Base-by-base conservation (phyloP, 2,888 invertebrate genomes). In the Spodoptera picta region DNA sequence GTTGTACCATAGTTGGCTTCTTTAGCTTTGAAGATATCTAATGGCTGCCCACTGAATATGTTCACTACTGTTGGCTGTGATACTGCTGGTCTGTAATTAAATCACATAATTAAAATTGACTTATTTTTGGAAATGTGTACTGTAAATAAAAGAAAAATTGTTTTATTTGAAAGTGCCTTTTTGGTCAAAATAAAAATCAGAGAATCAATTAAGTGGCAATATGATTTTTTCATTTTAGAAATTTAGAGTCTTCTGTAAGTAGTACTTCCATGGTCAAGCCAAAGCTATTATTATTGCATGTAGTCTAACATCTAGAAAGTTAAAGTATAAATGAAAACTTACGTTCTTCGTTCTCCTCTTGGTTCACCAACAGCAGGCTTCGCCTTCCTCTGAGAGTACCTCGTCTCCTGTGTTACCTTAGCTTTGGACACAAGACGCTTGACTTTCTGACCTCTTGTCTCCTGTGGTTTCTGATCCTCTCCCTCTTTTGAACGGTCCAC, bases 1-100 rank as follows among this genome's bases (percentile, higher is more conserved):
- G 92, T 89, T 0, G 94, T 91, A 31, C 92, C 88, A 63, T 91
- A 90, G 75, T 91, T 91, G 6, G 84, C 75, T 9, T 84, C 83
- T 4, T 91, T 87, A 0, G 83, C 62, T 41, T 90, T 94, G 80
- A 97, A 97, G 65, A 97, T 96, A 7, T 96, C 96, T 4, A 97
- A 88, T 0, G 96, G 95, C 54, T 95, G 86, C 0, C 95, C 94
- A 2, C 95, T 95, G 83, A 96, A 97, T 58, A 97, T 87, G 82
- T 97, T 95, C 0, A 97, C 93, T 76, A 93, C 91, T 43, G 93
- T 82, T 4, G 88, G 71, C 73, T 87, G 84, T 4, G 82, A 58
- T 50, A 60, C 11, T 19, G 64, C 84, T 19, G 46, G 41, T 46
- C 62, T 64, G 59, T 10, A 36, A 47, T 9, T 14, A 1, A 19